These are phyloP conservation scores for Drosophila mimetica DNA, from an alignment of 2,888 invertebrate genomes.

Conservation along the genomic window DNA sequence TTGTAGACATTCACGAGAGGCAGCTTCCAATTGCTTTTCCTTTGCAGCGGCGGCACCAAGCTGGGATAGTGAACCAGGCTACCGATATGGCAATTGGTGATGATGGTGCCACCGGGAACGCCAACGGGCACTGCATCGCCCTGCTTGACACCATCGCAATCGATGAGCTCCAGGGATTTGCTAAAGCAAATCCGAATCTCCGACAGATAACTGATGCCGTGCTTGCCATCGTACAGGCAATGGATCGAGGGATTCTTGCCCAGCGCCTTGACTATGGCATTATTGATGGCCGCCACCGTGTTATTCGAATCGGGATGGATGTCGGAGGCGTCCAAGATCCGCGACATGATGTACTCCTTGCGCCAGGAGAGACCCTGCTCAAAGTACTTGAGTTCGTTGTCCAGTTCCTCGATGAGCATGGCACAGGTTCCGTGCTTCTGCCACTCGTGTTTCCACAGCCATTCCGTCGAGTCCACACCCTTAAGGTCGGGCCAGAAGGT, in stretches of 20 bases:
- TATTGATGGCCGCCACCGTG: constrained; percentile 85
- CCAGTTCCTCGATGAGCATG: constrained; percentile 85
- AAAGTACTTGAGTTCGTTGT: constrained; percentile 89
- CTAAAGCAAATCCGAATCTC: constrained; percentile 91
- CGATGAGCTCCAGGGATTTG: constrained; percentile 87
- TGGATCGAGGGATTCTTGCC: constrained; percentile 87
- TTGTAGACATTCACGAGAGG: constrained; percentile 86
- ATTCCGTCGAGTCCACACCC: constrained; percentile 82
- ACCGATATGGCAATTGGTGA: constrained; percentile 87
- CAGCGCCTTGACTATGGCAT: constrained; percentile 86
- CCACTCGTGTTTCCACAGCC: constrained; percentile 93
- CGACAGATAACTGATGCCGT: constrained; percentile 86
- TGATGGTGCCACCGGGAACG: constrained; percentile 84
- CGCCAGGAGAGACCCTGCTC: constrained; percentile 87
- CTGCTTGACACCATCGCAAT: constrained; percentile 87
- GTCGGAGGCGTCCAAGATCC: constrained; percentile 86
- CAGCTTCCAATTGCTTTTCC: constrained; percentile 82
- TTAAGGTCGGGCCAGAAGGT: constrained; percentile 91
- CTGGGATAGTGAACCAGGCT: constrained; percentile 87
- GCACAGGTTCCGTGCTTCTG: constrained; percentile 93
- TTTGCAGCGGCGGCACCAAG: constrained; percentile 77
- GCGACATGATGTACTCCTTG: constrained; percentile 87
- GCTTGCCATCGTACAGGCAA: constrained; percentile 87
- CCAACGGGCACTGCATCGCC: constrained; percentile 72
- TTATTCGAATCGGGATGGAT: constrained; percentile 87